phyloP scores from a whole-genome alignment of 2,888 invertebrate species.

The Caradrina kadenii region DNA sequence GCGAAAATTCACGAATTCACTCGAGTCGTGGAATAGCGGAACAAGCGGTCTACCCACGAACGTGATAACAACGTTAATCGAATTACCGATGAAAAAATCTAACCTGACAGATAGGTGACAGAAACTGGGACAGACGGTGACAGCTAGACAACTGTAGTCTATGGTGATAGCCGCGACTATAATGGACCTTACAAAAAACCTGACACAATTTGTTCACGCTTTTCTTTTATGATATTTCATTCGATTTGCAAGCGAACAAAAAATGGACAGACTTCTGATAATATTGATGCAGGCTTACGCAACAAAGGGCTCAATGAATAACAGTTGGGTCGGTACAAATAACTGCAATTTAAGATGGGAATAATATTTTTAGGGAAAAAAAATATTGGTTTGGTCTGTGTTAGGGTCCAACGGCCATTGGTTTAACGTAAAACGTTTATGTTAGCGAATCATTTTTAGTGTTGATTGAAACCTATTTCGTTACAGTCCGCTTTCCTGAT shows the following conservation, averaged over 20 bases:
- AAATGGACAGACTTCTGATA: slow-evolving; percentile 26
- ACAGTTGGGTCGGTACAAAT: slow-evolving; percentile 19
- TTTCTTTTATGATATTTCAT: slow-evolving; percentile 36
- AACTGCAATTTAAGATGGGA: not conserved
- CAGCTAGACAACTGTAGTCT: slow-evolving; percentile 37
- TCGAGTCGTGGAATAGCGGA: slow-evolving; percentile 68
- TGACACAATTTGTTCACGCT: slow-evolving; percentile 25
- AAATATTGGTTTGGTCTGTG: not conserved
- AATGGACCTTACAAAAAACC: slow-evolving; percentile 37
- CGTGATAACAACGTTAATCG: slow-evolving; percentile 75
- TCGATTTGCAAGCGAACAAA: slow-evolving; percentile 37
- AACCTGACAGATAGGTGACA: slow-evolving; percentile 65
- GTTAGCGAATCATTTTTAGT: no score
- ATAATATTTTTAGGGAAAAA: not conserved
- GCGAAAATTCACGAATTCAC: slow-evolving; percentile 67
- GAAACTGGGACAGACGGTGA: slow-evolving; percentile 45
- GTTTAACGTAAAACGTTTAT: no score
- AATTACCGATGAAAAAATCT: slow-evolving; percentile 71
- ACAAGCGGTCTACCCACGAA: slow-evolving; percentile 71
- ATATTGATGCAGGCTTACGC: slow-evolving; percentile 4
- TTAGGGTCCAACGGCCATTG: no score
- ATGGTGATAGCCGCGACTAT: slow-evolving; percentile 42
- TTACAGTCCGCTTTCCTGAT: no score
- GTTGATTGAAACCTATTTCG: no score
- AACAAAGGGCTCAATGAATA: slow-evolving; percentile 36